Conservation (phyloP, 2,113 vertebrate genomes). For the Mastomys coucha region DNA sequence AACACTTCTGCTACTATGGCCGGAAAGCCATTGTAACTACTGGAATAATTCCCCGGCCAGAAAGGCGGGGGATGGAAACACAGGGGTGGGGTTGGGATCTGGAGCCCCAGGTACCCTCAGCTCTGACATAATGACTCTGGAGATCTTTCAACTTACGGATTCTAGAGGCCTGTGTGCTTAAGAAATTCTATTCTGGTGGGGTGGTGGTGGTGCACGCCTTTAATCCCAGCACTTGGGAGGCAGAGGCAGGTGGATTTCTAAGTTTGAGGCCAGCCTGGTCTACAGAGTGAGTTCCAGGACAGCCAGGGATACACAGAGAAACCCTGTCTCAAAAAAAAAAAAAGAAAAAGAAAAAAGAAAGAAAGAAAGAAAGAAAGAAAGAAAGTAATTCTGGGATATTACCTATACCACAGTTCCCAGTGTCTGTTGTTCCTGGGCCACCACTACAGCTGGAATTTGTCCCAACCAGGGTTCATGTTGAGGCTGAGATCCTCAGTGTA, state of each 20-base stretch:
- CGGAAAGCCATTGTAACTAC: neutral
- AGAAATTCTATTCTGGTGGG: too few relatives aligned
- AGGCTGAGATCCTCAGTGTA: neutral
- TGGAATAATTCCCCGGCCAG: neutral
- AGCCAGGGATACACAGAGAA: too few relatives aligned
- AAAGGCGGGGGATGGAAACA: neutral
- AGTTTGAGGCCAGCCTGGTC: too few relatives aligned
- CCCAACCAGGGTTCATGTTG: neutral
- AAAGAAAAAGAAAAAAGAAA: too few relatives aligned
- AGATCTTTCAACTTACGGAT: neutral
- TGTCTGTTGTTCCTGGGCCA: neutral
- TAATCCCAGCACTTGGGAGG: too few relatives aligned
- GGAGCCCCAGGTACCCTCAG: neutral
- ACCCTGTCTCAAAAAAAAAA: too few relatives aligned
- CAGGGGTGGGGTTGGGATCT: neutral
- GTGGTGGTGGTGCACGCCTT: too few relatives aligned
- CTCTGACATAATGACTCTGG: conserved; percentile 16
- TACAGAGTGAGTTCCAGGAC: too few relatives aligned
- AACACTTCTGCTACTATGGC: neutral
- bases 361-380: too few relatives aligned
- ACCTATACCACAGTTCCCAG: neutral
- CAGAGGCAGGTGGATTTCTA: too few relatives aligned
- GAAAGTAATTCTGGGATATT: neutral
- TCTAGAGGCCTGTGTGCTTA: neutral
- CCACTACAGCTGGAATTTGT: neutral